These are phyloP conservation scores for Sanderia malayensis DNA, from an alignment of 30 jellyfish, hydroid and myxozoan species.

Conservation along the genomic window DNA sequence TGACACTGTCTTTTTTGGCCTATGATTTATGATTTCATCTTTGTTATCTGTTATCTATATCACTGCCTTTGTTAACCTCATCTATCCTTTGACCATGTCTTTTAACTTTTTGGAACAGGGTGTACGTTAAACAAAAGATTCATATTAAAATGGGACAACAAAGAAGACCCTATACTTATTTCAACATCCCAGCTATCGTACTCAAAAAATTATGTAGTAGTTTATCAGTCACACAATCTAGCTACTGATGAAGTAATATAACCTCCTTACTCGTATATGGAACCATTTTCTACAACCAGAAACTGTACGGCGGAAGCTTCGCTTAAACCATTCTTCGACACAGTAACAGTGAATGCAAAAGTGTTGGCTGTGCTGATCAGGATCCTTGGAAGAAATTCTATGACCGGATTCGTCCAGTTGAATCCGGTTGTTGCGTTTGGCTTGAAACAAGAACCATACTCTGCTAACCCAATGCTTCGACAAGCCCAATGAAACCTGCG, in stretches of 20 bases:
- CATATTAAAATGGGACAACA: no score
- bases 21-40: background rate
- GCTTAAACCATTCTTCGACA: constrained; percentile 23
- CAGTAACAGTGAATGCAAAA: constrained; percentile 53
- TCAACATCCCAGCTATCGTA: no score
- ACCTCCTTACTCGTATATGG: constrained; percentile 33
- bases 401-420: constrained; percentile 35
- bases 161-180: no score
- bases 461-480: constrained; percentile 9
- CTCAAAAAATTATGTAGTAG: no score
- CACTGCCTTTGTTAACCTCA: background rate
- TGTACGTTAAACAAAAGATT: no score
- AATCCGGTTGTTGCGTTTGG: constrained; percentile 30
- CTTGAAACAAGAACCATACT: constrained; percentile 34
- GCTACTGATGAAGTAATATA: no score
- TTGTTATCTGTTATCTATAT: background rate
- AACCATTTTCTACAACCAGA: constrained; percentile 16
- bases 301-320: constrained; percentile 53
- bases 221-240: no score
- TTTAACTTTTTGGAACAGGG: background rate
- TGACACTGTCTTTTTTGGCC: background rate
- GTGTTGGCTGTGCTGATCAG: constrained; percentile 26
- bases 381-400: constrained; percentile 33
- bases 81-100: background rate
- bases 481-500: constrained; percentile 59